These are phyloP conservation scores for Cosmia pyralina DNA, from an alignment of 2,888 invertebrate genomes.

Conservation along the genomic window DNA sequence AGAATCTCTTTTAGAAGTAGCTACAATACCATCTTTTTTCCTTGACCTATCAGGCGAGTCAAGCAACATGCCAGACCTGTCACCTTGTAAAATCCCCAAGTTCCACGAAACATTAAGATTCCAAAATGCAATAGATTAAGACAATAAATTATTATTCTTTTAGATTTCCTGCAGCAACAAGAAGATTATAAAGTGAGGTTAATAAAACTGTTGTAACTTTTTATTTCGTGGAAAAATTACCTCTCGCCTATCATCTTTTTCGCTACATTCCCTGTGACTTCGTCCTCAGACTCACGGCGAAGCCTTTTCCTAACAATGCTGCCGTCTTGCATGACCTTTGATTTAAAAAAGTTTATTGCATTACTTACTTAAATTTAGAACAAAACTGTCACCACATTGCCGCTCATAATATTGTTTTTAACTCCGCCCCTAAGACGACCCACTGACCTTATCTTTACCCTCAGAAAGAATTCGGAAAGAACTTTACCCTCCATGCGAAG, in stretches of 20 bases:
- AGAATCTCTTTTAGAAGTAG: neutral
- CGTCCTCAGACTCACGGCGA: conserved; percentile 78
- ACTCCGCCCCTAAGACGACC: no score
- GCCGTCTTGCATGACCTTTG: conserved; percentile 71
- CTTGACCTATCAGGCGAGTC: neutral
- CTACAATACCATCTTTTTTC: neutral
- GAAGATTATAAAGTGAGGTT: neutral
- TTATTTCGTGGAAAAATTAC: conserved; percentile 66
- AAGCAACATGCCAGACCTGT: conserved; percentile 52
- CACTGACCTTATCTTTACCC: no score
- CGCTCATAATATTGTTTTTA: no score
- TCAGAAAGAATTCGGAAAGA: no score
- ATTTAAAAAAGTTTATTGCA: conserved; percentile 51
- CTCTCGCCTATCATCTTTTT: conserved; percentile 80
- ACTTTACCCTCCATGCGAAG: neutral
- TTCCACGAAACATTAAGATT: conserved; percentile 45
- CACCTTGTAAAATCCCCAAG: conserved; percentile 46
- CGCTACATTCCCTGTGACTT: conserved; percentile 76
- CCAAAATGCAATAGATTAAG: neutral
- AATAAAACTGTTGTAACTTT: conserved; percentile 8
- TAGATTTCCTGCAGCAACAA: conserved; percentile 8
- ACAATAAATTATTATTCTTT: neutral
- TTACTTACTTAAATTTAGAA: neutral
- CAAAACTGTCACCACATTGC: neutral
- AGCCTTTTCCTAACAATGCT: conserved; percentile 77